Evolutionary conservation across 2,888 invertebrate genomes (phyloP).

Genomic region (Drosophila nr. medialis): DNA sequence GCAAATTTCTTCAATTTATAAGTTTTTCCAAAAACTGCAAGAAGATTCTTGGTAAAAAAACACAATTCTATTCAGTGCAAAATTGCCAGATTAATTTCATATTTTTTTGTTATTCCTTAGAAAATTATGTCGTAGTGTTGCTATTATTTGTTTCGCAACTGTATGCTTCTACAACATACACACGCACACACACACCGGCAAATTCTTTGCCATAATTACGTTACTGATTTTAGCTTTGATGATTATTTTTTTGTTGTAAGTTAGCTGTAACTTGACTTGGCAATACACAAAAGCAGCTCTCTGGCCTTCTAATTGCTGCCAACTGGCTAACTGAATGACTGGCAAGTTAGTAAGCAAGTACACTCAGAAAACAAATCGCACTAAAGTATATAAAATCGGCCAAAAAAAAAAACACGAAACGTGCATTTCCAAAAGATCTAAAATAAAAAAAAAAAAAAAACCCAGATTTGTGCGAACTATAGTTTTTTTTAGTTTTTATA

Average conservation of each 20-base stretch:
- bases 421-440: not conserved
- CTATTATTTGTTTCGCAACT: not conserved
- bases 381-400: not conserved
- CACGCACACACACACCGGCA: slow-evolving; percentile 1
- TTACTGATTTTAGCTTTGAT: slow-evolving; percentile 36
- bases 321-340: not conserved
- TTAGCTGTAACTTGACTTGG: slow-evolving; percentile 9
- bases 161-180: slow-evolving; percentile 4
- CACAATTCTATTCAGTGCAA: not conserved
- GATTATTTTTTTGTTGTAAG: slow-evolving; percentile 4
- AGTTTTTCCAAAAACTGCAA: too few relatives aligned
- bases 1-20: not conserved
- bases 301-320: slow-evolving; percentile 5
- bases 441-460: not conserved
- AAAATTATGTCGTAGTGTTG: not conserved
- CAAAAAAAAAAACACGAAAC: not conserved
- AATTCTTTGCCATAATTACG: slow-evolving; percentile 34
- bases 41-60: too few relatives aligned
- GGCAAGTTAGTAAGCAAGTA: not conserved
- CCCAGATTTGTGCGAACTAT: not conserved
- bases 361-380: not conserved
- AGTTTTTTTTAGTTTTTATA: too few relatives aligned
- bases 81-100: not conserved
- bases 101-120: not conserved
- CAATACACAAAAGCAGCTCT: not conserved